Conservation (phyloP, 2,113 vertebrate genomes). For the Rhagologus leucostigma region DNA sequence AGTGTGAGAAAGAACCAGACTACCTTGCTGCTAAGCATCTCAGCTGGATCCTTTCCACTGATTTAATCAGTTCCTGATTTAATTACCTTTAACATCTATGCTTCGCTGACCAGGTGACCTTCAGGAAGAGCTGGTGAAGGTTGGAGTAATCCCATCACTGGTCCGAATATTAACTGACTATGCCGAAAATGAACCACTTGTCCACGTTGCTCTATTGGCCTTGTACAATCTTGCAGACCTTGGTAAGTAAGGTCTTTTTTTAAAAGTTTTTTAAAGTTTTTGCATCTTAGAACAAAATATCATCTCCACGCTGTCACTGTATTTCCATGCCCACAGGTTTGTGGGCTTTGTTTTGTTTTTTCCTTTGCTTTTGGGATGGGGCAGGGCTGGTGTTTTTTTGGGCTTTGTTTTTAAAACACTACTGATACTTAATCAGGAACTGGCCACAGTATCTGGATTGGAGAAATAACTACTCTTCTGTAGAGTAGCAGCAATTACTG, state of each 20-base stretch:
- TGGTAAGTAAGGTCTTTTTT: slow-evolving; percentile 63
- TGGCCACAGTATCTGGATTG: not conserved
- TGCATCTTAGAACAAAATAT: not conserved
- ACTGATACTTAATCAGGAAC: not conserved
- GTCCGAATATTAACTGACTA: slow-evolving; percentile 80
- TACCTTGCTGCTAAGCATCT: not conserved
- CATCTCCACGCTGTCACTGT: not conserved
- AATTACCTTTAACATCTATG: not conserved
- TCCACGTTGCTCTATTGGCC: slow-evolving; percentile 84
- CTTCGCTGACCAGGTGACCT: slow-evolving; percentile 70
- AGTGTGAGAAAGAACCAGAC: not conserved
- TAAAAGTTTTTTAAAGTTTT: not conserved
- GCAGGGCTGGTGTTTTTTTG: too few relatives aligned
- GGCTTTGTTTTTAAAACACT: not conserved
- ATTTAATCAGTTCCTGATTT: not conserved
- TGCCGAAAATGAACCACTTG: slow-evolving; percentile 81
- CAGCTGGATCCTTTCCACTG: not conserved
- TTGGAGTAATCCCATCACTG: slow-evolving; percentile 80
- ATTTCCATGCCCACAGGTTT: not conserved
- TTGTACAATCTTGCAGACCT: slow-evolving; percentile 85
- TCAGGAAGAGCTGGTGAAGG: slow-evolving; percentile 82
- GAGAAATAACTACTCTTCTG: not conserved
- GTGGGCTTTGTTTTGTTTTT: not conserved
- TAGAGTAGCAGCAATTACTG: not conserved
- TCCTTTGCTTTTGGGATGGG: not conserved